A percentile compares a stretch with the other conserved stretches of the same genome.
phyloP scores from a whole-genome alignment of 2,797 vertebrate genomes.

The Xenops minutus region DNA sequence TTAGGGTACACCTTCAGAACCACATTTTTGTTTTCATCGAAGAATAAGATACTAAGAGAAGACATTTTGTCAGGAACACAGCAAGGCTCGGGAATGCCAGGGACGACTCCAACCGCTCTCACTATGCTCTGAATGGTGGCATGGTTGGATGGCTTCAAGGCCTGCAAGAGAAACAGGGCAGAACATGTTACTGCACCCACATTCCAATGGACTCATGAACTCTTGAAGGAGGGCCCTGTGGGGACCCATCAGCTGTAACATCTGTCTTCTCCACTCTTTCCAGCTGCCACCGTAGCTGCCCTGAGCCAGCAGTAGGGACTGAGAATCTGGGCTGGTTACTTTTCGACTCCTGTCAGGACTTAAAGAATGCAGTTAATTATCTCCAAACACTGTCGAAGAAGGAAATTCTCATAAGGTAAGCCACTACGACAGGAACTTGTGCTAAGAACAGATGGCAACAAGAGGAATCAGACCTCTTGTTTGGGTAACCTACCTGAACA shows the following conservation, averaged over 20 bases:
- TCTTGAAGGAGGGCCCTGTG: neutral
- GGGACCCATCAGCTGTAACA: neutral
- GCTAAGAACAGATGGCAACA: neutral
- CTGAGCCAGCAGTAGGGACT: neutral
- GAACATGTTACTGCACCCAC: rapidly evolving
- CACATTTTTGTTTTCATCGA: constrained; percentile 95
- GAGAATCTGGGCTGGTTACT: rapidly evolving
- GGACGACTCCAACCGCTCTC: constrained; percentile 90
- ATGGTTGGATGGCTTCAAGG: constrained; percentile 94
- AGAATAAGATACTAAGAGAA: constrained; percentile 94
- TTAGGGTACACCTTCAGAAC: constrained; percentile 97
- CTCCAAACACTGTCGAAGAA: neutral
- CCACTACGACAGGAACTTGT: neutral
- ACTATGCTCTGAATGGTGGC: constrained; percentile 99
- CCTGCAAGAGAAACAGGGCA: constrained; percentile 68
- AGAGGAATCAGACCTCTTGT: neutral
- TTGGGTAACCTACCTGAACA: neutral
- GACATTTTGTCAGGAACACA: constrained; percentile 97
- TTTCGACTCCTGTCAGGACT: neutral
- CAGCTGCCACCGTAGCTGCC: rapidly evolving
- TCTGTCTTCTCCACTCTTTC: rapidly evolving
- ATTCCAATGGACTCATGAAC: rapidly evolving
- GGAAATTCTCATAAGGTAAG: neutral
- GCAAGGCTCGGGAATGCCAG: constrained; percentile 93
- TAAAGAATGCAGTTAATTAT: neutral